These are phyloP conservation scores for Camelus dromedarius DNA, from an alignment of 2,113 vertebrate genomes.

Conservation along the genomic window DNA sequence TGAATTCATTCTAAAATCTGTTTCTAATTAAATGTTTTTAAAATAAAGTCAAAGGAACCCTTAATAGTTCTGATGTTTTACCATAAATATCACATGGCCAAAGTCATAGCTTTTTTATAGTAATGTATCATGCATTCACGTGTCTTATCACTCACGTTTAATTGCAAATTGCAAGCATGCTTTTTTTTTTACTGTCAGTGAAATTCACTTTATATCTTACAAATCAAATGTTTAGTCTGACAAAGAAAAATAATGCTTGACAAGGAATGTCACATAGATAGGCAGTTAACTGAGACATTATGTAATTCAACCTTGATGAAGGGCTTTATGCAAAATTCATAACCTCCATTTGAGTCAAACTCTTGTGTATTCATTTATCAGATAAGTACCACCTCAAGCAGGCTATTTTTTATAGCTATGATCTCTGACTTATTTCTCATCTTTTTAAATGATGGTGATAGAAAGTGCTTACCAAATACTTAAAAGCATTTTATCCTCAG, in stretches of 20 bases:
- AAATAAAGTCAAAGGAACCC: conserved; percentile 17
- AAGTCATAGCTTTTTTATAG: neutral
- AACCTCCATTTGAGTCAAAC: conserved; percentile 62
- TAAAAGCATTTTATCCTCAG: conserved; percentile 65
- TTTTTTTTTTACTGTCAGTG: conserved; percentile 38
- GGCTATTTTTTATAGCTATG: conserved; percentile 69
- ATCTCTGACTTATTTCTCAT: conserved; percentile 78
- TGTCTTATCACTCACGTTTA: conserved; percentile 39
- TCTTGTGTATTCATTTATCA: conserved; percentile 80
- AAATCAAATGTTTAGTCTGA: conserved; percentile 73
- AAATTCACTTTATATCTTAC: conserved; percentile 57
- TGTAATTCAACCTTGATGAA: conserved; percentile 81
- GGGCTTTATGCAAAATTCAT: conserved; percentile 80
- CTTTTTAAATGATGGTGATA: conserved; percentile 67
- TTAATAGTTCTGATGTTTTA: neutral
- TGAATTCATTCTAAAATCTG: conserved; percentile 4
- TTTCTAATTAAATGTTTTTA: conserved; percentile 19
- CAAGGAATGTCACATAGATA: conserved; percentile 76
- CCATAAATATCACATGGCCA: neutral
- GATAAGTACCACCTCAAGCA: conserved; percentile 76
- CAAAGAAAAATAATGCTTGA: conserved; percentile 70
- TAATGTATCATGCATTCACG: conserved; percentile 13
- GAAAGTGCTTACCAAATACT: conserved; percentile 68
- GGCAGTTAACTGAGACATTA: conserved; percentile 76
- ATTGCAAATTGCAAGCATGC: conserved; percentile 48